Evolutionary conservation across 1,140 invertebrate genomes (phyloP).

Genomic region (Solenopsis invicta): DNA sequence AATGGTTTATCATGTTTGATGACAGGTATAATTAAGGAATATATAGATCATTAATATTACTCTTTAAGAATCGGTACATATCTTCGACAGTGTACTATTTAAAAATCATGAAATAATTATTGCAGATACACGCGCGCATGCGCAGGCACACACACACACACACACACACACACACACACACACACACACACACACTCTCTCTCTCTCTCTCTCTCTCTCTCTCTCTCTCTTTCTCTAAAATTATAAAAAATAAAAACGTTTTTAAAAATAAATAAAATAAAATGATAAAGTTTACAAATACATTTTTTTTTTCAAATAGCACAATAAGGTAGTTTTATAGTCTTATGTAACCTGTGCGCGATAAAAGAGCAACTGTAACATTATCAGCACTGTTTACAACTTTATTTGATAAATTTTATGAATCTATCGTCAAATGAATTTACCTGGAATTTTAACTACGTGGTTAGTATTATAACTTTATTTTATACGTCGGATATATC

Average conservation of each 20-base stretch:
- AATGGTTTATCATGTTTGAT: background rate
- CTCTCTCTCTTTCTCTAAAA: background rate
- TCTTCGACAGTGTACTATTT: background rate
- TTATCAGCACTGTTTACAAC: background rate
- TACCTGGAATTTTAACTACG: background rate
- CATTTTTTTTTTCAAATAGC: background rate
- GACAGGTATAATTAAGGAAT: background rate
- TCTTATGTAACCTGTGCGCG: background rate
- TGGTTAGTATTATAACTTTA: constrained; percentile 5
- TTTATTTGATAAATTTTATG: background rate
- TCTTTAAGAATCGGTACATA: background rate
- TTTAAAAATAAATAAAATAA: no score
- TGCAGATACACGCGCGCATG: no score
- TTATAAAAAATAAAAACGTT: background rate
- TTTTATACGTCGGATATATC: background rate
- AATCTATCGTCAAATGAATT: background rate
- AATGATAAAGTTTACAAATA: background rate
- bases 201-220: background rate
- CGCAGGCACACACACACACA: no score
- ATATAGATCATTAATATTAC: background rate
- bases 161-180: no score
- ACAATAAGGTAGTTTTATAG: background rate
- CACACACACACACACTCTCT: no score
- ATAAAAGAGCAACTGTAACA: background rate
- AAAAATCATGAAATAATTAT: constrained; percentile 11